Conservation (phyloP, 2,888 invertebrate genomes). For the Dolomedes plantarius region DNA sequence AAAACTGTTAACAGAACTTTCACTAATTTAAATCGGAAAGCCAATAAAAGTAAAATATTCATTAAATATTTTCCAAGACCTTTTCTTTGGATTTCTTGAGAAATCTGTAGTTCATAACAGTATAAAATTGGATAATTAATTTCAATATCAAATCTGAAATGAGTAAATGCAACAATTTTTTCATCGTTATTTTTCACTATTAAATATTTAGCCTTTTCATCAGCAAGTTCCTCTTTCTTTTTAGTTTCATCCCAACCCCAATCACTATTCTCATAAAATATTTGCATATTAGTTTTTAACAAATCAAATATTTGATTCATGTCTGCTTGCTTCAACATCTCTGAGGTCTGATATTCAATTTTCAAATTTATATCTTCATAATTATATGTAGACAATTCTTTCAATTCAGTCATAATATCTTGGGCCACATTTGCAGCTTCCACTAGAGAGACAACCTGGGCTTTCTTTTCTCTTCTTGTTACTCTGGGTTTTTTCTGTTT, state of each 20-base stretch:
- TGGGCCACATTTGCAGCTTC: slow-evolving; percentile 26
- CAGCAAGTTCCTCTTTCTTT: slow-evolving; percentile 85
- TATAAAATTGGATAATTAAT: slow-evolving; percentile 83
- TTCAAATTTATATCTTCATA: slow-evolving; percentile 45
- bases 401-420: slow-evolving; percentile 28
- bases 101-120: slow-evolving; percentile 92
- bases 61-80: slow-evolving; percentile 90
- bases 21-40: slow-evolving; percentile 84
- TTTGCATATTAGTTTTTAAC: slow-evolving; percentile 58
- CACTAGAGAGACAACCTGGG: slow-evolving; percentile 12
- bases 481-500: slow-evolving; percentile 32
- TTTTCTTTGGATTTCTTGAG: slow-evolving; percentile 83
- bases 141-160: slow-evolving; percentile 78
- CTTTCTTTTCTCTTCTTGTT: slow-evolving; percentile 53
- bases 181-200: slow-evolving; percentile 80
- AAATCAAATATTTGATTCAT: slow-evolving; percentile 47
- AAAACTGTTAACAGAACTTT: slow-evolving; percentile 89
- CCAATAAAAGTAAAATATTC: slow-evolving; percentile 86
- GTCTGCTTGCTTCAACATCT: not conserved
- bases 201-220: slow-evolving; percentile 85
- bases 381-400: slow-evolving; percentile 20
- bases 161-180: slow-evolving; percentile 40
- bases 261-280: slow-evolving; percentile 76
- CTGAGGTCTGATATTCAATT: slow-evolving; percentile 30
- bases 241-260: slow-evolving; percentile 88